Percentiles rank a stretch among this genome's conserved stretches.
phyloP scores from a whole-genome alignment of 2,797 vertebrate species.

The Sparus aurata region DNA sequence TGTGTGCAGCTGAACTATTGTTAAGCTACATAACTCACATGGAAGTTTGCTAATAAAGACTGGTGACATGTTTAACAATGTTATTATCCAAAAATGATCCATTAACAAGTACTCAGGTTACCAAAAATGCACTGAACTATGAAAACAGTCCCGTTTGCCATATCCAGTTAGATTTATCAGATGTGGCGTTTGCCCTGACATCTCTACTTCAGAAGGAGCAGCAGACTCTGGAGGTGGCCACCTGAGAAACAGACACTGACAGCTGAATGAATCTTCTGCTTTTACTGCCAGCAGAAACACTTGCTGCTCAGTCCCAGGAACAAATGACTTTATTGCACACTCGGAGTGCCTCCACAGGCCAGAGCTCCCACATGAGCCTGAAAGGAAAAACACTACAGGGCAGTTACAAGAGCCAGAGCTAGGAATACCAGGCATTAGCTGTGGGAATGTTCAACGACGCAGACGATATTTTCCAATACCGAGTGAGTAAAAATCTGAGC shows the following conservation, averaged over 20 bases:
- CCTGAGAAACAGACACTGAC: constrained; percentile 59
- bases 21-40: neutral
- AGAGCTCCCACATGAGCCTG: constrained; percentile 47
- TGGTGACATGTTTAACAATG: neutral
- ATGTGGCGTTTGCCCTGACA: constrained; percentile 3
- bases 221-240: constrained; percentile 35
- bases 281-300: constrained; percentile 64
- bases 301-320: constrained; percentile 56
- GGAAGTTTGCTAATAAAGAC: neutral
- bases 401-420: constrained; percentile 44
- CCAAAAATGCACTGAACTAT: neutral
- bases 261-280: constrained; percentile 62
- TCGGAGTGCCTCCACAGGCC: constrained; percentile 41
- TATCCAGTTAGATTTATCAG: neutral
- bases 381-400: constrained; percentile 52
- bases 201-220: constrained; percentile 23
- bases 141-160: neutral
- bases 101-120: neutral
- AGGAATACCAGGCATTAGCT: constrained; percentile 52
- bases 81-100: neutral
- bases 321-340: constrained; percentile 66
- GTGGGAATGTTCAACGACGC: constrained; percentile 56
- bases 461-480: constrained; percentile 52
- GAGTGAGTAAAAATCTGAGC: constrained; percentile 6
- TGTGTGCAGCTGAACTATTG: neutral